These are phyloP conservation scores for Scaptomyza reducta DNA, from an alignment of 2,888 invertebrate genomes.

Conservation along the genomic window DNA sequence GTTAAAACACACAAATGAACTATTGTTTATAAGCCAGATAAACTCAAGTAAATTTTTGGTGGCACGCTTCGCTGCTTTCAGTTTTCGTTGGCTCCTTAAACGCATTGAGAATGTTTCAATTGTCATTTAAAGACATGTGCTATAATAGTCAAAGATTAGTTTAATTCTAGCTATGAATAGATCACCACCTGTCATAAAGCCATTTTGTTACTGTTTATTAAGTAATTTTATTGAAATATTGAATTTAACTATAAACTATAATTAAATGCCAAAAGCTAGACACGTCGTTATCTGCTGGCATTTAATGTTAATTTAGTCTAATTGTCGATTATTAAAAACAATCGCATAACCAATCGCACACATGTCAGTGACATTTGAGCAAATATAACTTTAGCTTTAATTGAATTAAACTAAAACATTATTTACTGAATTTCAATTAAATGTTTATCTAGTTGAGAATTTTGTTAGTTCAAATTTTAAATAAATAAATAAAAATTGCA, in stretches of 20 bases:
- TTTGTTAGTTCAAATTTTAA: background rate
- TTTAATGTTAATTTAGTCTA: background rate
- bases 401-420: background rate
- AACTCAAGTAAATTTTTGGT: slow-evolving; percentile 38
- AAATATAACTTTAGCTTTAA: background rate
- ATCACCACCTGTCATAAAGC: background rate
- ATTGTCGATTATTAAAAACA: slow-evolving; percentile 7
- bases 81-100: slow-evolving; percentile 5
- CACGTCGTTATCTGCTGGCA: background rate
- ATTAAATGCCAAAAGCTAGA: background rate
- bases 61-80: slow-evolving; percentile 18
- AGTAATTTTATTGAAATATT: no score
- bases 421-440: slow-evolving; percentile 7
- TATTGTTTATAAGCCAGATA: slow-evolving; percentile 72
- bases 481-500: background rate
- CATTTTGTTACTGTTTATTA: background rate
- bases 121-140: no score
- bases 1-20: slow-evolving; percentile 65
- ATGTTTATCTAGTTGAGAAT: background rate
- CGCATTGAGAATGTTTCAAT: background rate
- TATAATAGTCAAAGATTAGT: no score
- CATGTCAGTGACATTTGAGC: background rate
- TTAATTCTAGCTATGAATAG: no score
- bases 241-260: background rate
- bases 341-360: background rate